Base-by-base conservation (phyloP, 2,797 vertebrate species). In the Knipowitschia caucasica region DNA sequence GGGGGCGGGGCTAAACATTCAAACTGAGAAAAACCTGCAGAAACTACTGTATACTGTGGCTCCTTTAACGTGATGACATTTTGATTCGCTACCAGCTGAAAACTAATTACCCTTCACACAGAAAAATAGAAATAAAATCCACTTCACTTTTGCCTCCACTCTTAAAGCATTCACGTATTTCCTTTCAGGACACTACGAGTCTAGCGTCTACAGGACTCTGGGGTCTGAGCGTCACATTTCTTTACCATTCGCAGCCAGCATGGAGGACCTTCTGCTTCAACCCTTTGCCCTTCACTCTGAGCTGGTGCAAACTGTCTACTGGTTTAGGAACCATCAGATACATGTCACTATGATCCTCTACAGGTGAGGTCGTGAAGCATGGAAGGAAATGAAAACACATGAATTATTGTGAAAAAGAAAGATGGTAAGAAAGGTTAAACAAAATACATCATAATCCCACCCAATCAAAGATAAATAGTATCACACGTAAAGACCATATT, bases 261-360 rank as follows among this genome's bases (percentile, higher is more conserved):
- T 89, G 91, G 89, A 94, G 92, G 81, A 92, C 90, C 89, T 93
- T 95, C 91, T 90, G 89, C 86, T 86, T 94, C 84, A 94, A 90
- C 80, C 92, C 92, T 84, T 89, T 92, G 78, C 91, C 92, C 82
- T 94, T 95, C 92, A 92, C 92, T 85, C 92, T 93, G 87, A 93
- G 89, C 84, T 91, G 90, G 87, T 91, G 92, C 85, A 92, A 91
- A 90, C 84, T 92, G 91, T 95, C 94, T 92, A 93, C 76, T 69
- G 91, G 92, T 87, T 95, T 94, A 87, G 93, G 92, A 81, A 93
- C 92, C 89, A 92, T 91, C 77, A 93, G 89, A 92, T 89, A 94
- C 90, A 93, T 85, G 80, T 88, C 89, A 89, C 90, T 92, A 84
- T 92, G 90, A 85, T 93, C 95, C 91, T 94, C 94, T 95, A 80